phyloP scores from a whole-genome alignment of 1,140 invertebrate genomes.

The Grapholita molesta region DNA sequence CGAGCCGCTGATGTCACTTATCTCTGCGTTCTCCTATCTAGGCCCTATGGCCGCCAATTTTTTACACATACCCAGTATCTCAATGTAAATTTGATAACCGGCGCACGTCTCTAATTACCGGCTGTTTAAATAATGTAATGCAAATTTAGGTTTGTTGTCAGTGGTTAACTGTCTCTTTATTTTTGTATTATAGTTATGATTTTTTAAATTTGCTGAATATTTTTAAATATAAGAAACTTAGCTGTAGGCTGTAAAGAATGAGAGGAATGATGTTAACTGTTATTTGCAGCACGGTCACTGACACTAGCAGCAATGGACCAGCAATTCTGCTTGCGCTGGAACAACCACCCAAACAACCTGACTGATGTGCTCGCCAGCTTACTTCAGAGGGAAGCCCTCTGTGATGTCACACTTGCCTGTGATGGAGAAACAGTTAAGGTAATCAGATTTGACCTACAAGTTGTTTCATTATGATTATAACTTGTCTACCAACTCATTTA shows the following conservation, averaged over 20 bases:
- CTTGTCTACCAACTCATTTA: neutral
- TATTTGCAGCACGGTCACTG: conserved; percentile 76
- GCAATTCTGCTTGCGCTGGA: conserved; percentile 96
- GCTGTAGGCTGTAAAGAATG: conserved; percentile 21
- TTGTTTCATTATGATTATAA: neutral
- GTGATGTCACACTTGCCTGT: conserved; percentile 95
- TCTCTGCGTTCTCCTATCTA: conserved; percentile 73
- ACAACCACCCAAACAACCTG: conserved; percentile 94
- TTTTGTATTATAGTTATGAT: conserved; percentile 29
- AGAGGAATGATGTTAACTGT: conserved; percentile 25
- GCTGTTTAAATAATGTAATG: conserved; percentile 44
- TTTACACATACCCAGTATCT: conserved; percentile 62
- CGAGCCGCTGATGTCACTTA: conserved; percentile 77
- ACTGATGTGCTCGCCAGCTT: conserved; percentile 92
- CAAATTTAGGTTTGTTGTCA: conserved; percentile 44
- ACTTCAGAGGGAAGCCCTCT: conserved; percentile 90
- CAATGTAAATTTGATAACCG: conserved; percentile 67
- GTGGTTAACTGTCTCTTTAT: conserved; percentile 23
- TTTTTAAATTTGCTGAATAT: conserved; percentile 27
- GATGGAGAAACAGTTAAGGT: conserved; percentile 93
- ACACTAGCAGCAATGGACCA: conserved; percentile 87
- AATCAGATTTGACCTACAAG: conserved; percentile 21
- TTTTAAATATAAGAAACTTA: neutral
- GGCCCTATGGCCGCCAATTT: conserved; percentile 76
- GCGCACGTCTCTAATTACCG: conserved; percentile 63